phyloP scores from a whole-genome alignment of 2,888 invertebrate species.

The Baronia brevicornis region DNA sequence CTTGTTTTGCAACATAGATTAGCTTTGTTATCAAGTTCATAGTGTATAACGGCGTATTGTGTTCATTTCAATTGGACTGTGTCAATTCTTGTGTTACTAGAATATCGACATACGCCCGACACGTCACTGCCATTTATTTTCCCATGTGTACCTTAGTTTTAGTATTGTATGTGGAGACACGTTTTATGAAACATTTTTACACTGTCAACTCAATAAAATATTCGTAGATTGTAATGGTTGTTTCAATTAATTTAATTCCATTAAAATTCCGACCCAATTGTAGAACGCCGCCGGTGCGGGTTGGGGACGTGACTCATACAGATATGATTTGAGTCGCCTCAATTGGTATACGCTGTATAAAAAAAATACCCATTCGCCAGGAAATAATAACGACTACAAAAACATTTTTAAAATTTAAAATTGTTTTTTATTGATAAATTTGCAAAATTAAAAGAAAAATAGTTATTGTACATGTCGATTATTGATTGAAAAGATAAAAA shows the following conservation, averaged over 20 bases:
- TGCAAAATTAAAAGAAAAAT: slow-evolving; percentile 65
- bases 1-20: slow-evolving; percentile 53
- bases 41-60: slow-evolving; percentile 52
- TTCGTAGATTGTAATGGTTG: slow-evolving; percentile 60
- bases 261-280: slow-evolving; percentile 66
- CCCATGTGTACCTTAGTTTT: slow-evolving; percentile 32
- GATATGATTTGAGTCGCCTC: slow-evolving; percentile 22
- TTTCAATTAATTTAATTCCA: slow-evolving; percentile 70
- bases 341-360: slow-evolving; percentile 8
- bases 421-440: slow-evolving; percentile 74
- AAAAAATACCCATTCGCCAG: slow-evolving; percentile 8
- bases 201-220: slow-evolving; percentile 62
- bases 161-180: slow-evolving; percentile 45
- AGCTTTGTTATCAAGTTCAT: slow-evolving; percentile 45
- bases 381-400: slow-evolving; percentile 23
- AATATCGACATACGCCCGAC: slow-evolving; percentile 77
- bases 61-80: slow-evolving; percentile 74
- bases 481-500: slow-evolving; percentile 72
- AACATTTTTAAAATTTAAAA: slow-evolving; percentile 60
- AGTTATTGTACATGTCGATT: slow-evolving; percentile 73
- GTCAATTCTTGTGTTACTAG: slow-evolving; percentile 80
- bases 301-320: slow-evolving; percentile 41
- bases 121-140: slow-evolving; percentile 58
- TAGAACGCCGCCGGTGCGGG: slow-evolving; percentile 34
- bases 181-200: slow-evolving; percentile 60